Conservation (phyloP, 1,140 invertebrate species). For the Zaprionus lachaisei region DNA sequence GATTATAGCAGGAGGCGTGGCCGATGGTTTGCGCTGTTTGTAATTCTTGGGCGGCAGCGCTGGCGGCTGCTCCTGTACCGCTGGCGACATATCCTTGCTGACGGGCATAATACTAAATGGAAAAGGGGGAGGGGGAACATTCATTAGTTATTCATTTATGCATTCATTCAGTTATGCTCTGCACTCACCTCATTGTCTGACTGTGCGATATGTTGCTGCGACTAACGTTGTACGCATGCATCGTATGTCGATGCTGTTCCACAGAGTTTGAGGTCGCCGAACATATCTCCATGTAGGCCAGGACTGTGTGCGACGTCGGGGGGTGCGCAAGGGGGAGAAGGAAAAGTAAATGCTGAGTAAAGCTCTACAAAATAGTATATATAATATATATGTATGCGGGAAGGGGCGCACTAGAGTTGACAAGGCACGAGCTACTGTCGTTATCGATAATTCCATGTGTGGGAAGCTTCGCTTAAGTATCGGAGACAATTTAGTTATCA, state of each 20-base stretch:
- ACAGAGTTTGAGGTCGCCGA: slow-evolving; percentile 88
- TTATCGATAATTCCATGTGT: not conserved
- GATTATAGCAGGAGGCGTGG: slow-evolving; percentile 50
- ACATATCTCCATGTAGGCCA: slow-evolving; percentile 98
- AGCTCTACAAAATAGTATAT: no score
- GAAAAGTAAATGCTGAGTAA: not conserved
- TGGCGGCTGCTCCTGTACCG: slow-evolving; percentile 87
- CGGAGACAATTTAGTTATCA: not conserved
- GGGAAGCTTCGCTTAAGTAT: not conserved
- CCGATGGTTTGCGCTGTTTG: slow-evolving; percentile 65
- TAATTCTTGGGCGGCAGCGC: slow-evolving; percentile 91
- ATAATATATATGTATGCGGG: no score
- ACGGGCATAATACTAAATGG: slow-evolving; percentile 63
- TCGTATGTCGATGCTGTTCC: slow-evolving; percentile 87
- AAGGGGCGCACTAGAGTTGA: no score
- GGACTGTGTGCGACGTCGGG: slow-evolving; percentile 88
- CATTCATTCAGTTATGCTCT: no score
- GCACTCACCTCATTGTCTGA: slow-evolving; percentile 82
- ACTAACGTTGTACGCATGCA: slow-evolving; percentile 91
- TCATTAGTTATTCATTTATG: no score
- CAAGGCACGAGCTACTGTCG: not conserved
- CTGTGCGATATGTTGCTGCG: slow-evolving; percentile 83
- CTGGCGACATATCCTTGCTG: slow-evolving; percentile 70
- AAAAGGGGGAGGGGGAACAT: not conserved
- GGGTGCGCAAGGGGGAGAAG: not conserved